Conservation (phyloP, 2,888 invertebrate species). For the Stenoptilia bipunctidactyla region DNA sequence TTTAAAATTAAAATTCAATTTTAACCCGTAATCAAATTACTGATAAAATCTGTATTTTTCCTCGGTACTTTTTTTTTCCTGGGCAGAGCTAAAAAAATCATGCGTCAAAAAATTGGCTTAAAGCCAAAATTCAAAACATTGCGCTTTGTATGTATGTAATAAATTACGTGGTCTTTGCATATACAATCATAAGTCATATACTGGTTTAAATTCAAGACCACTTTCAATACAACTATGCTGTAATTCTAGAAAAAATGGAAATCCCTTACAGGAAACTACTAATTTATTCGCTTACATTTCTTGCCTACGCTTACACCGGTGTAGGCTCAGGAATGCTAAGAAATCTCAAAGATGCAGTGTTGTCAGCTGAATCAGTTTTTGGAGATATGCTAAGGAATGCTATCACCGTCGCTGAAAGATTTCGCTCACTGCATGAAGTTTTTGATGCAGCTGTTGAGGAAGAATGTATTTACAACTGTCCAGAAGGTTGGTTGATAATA, state of each 20-base stretch:
- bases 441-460: slow-evolving; percentile 90
- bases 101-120: no score
- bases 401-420: slow-evolving; percentile 79
- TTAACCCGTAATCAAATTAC: no score
- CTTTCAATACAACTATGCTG: no score
- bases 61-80: no score
- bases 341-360: slow-evolving; percentile 83
- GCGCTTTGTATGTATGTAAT: no score
- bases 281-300: slow-evolving; percentile 81
- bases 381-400: slow-evolving; percentile 82
- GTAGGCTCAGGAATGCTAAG: slow-evolving; percentile 81
- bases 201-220: no score
- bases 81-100: no score
- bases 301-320: slow-evolving; percentile 85
- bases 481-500: slow-evolving; percentile 73
- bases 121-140: no score
- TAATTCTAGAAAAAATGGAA: slow-evolving; percentile 76
- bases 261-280: slow-evolving; percentile 81
- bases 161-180: no score
- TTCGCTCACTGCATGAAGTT: slow-evolving; percentile 82
- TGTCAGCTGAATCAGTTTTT: slow-evolving; percentile 84
- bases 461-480: slow-evolving; percentile 82
- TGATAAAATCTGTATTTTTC: no score
- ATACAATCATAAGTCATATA: no score
- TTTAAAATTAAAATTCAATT: no score